Base-by-base conservation (phyloP, 2,113 vertebrate genomes). In the Lamprologus lemairii region DNA sequence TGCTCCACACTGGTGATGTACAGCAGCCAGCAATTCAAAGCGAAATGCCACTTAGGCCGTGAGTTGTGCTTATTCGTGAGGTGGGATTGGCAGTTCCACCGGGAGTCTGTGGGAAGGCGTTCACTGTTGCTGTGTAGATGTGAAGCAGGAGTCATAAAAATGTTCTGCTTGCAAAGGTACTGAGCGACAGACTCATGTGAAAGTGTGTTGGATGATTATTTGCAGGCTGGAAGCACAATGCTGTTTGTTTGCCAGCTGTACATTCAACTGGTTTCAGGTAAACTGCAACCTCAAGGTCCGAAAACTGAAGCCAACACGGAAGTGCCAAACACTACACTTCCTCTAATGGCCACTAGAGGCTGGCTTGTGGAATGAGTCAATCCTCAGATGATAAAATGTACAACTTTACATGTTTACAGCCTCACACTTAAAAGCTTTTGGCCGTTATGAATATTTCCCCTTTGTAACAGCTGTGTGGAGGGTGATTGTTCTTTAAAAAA, bases 1-100 rank as follows among this genome's bases (percentile, higher is more conserved):
- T 84, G 63, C 87, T 93, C 80, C 88, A 65, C 85, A 88, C 85
- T 21, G 31, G 89, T 90, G 88, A 91, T 89, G 84, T 87, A 89
- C 81, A 86, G 87, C 85, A 40, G 45, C 73, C 80, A 71, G 40
- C 78, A 86, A 86, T 84, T 88, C 42, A 84, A 42, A 83, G 86
- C 54, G 9, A 80, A 90, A 92, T 88, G 82, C 57, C 88, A 89
- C 87, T 83, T 55, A 14, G 23, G 60, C 85, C 60, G 85, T 73
- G 81, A 78, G 45, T 13, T 78, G 26, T 78, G 73, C 26, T 51
- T 82, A 60, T 89, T 17, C 35, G 49, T 4, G 81, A 79, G 78
- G 17, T 40, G 85, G 88, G 79, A 49, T 51, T 71, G 53, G 37
- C 68, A 85, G 75, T 21, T 86, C 82, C 54, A 21, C 68, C 4